These are phyloP conservation scores for Drosophila busckii DNA, from an alignment of 1,140 invertebrate species.

Conservation along the genomic window DNA sequence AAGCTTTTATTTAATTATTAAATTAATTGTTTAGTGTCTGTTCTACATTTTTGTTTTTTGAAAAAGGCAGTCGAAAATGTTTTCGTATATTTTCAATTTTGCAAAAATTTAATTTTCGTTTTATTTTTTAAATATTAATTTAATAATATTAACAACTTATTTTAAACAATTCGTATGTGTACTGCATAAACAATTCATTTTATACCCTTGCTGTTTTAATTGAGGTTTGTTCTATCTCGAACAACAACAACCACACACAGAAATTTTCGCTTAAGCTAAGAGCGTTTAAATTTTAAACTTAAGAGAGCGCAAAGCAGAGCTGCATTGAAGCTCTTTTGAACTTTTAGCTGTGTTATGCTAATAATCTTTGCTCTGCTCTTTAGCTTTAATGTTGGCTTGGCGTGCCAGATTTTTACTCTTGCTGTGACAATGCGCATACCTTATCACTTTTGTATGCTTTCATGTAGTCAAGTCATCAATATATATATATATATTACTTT, in stretches of 20 bases:
- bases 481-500: conserved; percentile 65
- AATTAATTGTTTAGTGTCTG: conserved; percentile 4
- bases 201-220: conserved; percentile 40
- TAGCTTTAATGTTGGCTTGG: conserved; percentile 40
- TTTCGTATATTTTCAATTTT: conserved; percentile 46
- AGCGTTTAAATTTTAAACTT: too few species aligned
- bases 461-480: conserved; percentile 39
- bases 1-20: conserved; percentile 34
- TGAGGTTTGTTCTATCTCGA: conserved; percentile 17
- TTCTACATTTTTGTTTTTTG: conserved; percentile 53
- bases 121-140: conserved; percentile 33
- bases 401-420: too few species aligned
- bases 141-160: conserved; percentile 60
- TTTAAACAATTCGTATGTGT: conserved; percentile 33
- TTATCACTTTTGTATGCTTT: conserved; percentile 49
- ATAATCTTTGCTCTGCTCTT: too few species aligned
- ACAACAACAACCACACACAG: too few species aligned
- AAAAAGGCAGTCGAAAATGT: conserved; percentile 76
- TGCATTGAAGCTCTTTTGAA: too few species aligned
- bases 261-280: too few species aligned
- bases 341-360: too few species aligned
- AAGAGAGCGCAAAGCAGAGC: too few species aligned
- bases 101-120: conserved; percentile 38
- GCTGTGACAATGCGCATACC: too few species aligned
- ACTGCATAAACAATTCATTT: conserved; percentile 48